Percentiles rank a stretch among this genome's conserved stretches.
These are phyloP conservation scores for Graphium colonna DNA, from an alignment of 2,888 invertebrate species.

Conservation along the genomic window DNA sequence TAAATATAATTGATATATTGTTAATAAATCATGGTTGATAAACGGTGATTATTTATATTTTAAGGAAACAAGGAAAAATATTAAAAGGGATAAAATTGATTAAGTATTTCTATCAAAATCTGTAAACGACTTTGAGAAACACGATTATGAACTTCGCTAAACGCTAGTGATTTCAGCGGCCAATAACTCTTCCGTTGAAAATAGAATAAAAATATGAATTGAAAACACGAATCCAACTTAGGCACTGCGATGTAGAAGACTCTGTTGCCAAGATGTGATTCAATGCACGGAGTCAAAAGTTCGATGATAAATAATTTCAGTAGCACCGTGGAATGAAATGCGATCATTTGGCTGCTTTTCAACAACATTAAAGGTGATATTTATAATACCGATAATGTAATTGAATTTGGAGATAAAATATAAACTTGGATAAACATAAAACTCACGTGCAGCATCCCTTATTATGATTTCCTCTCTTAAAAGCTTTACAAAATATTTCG, in stretches of 20 bases:
- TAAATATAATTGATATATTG: too few relatives aligned
- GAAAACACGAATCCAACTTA: constrained; percentile 2
- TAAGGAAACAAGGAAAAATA: too few relatives aligned
- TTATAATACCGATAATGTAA: constrained; percentile 12
- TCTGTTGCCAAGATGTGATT: constrained; percentile 21
- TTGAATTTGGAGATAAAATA: constrained; percentile 2
- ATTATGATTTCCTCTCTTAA: too few relatives aligned
- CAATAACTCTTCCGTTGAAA: not conserved
- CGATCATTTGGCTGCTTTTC: constrained; percentile 23
- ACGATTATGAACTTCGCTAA: too few relatives aligned
- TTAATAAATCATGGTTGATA: too few relatives aligned
- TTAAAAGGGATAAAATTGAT: too few relatives aligned
- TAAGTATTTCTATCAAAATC: too few relatives aligned
- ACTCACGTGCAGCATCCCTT: too few relatives aligned
- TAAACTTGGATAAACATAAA: too few relatives aligned
- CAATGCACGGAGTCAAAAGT: constrained; percentile 19
- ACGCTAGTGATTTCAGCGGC: not conserved
- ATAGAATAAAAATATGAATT: constrained; percentile 10
- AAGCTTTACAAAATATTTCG: too few relatives aligned
- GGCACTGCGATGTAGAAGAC: not conserved
- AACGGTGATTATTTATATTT: too few relatives aligned
- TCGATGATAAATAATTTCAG: constrained; percentile 20
- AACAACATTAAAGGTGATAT: constrained; percentile 20
- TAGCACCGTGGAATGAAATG: constrained; percentile 17
- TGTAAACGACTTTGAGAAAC: too few relatives aligned